Evolutionary conservation across 37 sponge, comb jelly and placozoan genomes (phyloP), one percentile per base, ranked within the genome.

Genomic region (Ephydatia muelleri): DNA sequence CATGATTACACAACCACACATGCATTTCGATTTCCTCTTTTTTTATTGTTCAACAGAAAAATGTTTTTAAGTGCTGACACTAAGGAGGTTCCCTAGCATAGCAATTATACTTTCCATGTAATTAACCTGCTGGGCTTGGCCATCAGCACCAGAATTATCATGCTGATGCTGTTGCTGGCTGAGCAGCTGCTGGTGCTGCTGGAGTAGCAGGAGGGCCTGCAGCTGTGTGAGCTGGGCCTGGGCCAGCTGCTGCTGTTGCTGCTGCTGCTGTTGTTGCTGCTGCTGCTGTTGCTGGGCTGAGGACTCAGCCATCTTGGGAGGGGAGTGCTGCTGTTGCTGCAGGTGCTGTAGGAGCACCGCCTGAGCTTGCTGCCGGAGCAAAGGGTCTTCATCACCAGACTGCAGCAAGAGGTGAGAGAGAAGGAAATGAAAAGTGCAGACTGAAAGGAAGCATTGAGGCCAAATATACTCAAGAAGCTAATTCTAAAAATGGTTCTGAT

Each of bases 171-270:
- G 83, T 73, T 87, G 82, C 71, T 91, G 91, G 14, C 70, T 80
- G 67, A 78, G 78, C 79, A 82, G 70, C 43, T 92, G 93, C 28
- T 88, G 90, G 13, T 87, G 94, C 76, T 93, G 91, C 76, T 94
- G 94, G 23, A 84, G 84, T 22, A 91, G 82, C 40, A 90, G 68
- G 27, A 91, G 79, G 11, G 85, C 90, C 49, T 90, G 88, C 35
- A 89, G 80, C 84, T 89, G 87, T 25, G 88, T 80, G 31, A 91
- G 88, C 88, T 87, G 88, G 14, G 79, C 83, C 68, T 86, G 91
- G 68, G 76, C 82, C 29, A 85, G 86, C 37, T 76, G 81, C 68
- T 73, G 72, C 66, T 57, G 78, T 22, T 76, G 29, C 2, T 35
- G 36, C 25, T 40, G 38, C 36, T 29, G 22, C 43, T 28, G 16